These are phyloP conservation scores for Brachionus rotundiformis DNA, from an alignment of 1,140 invertebrate genomes.

Conservation along the genomic window DNA sequence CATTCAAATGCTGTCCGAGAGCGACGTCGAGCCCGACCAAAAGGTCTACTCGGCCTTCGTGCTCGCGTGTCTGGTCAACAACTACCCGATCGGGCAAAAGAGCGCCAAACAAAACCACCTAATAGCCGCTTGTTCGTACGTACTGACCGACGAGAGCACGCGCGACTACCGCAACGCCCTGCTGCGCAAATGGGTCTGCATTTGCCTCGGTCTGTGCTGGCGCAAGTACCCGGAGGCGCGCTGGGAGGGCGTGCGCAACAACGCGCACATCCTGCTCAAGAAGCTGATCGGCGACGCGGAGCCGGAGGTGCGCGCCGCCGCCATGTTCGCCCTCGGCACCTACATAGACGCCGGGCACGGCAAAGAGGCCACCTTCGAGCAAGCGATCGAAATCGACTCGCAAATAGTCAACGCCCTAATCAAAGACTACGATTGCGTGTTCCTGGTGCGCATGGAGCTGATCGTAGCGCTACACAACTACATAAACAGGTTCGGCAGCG, in stretches of 20 bases:
- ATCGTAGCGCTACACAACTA: slow-evolving; percentile 24
- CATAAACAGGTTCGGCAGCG: not conserved
- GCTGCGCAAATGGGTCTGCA: slow-evolving; percentile 28
- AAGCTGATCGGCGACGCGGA: not conserved
- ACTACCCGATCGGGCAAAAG: not conserved
- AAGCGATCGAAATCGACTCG: not conserved
- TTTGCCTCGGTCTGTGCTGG: slow-evolving; percentile 36
- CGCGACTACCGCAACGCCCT: not conserved
- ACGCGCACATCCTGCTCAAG: not conserved
- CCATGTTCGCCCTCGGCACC: slow-evolving; percentile 34
- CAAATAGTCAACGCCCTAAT: slow-evolving; percentile 30
- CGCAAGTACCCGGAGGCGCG: slow-evolving; percentile 11
- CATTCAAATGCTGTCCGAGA: slow-evolving; percentile 62
- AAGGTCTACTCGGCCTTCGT: slow-evolving; percentile 50
- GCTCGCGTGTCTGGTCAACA: not conserved
- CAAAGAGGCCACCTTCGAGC: slow-evolving; percentile 26
- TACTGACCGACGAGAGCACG: not conserved
- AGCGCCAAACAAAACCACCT: slow-evolving; percentile 31
- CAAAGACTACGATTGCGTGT: slow-evolving; percentile 27
- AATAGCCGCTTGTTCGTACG: not conserved
- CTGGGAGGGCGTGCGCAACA: slow-evolving; percentile 34
- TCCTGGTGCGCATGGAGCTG: slow-evolving; percentile 15
- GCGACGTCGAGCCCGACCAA: not conserved
- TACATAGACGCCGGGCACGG: not conserved
- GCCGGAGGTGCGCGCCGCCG: slow-evolving; percentile 29